phyloP scores from a whole-genome alignment of 2,888 invertebrate genomes.

The Tuta absoluta region DNA sequence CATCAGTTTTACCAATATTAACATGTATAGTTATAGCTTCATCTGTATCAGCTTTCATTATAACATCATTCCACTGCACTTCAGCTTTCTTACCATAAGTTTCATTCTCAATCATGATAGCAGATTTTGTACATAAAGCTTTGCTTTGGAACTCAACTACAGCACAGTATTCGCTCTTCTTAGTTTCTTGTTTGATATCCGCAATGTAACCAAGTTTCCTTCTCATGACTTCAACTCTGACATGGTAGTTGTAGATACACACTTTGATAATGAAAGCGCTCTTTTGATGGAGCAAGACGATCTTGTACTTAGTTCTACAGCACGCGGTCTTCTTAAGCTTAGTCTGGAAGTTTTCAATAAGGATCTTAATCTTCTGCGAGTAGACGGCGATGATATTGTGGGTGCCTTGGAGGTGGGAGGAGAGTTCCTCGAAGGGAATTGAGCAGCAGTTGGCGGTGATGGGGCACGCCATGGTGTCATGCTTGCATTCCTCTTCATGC shows the following conservation, averaged over 20 bases:
- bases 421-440: slow-evolving; percentile 70
- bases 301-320: slow-evolving; percentile 76
- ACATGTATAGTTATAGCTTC: slow-evolving; percentile 77
- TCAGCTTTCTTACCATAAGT: slow-evolving; percentile 75
- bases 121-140: slow-evolving; percentile 69
- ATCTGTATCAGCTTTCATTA: slow-evolving; percentile 71
- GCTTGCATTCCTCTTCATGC: slow-evolving; percentile 74
- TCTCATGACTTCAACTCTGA: slow-evolving; percentile 73
- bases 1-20: slow-evolving; percentile 67
- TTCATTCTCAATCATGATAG: slow-evolving; percentile 73
- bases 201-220: slow-evolving; percentile 71
- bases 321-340: slow-evolving; percentile 75
- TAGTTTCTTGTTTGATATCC: slow-evolving; percentile 62
- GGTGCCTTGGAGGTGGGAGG: slow-evolving; percentile 63
- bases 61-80: slow-evolving; percentile 73
- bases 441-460: slow-evolving; percentile 72
- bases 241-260: slow-evolving; percentile 75
- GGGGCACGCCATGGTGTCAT: slow-evolving; percentile 73
- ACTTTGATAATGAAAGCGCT: slow-evolving; percentile 78
- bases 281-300: slow-evolving; percentile 70
- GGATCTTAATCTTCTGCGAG: slow-evolving; percentile 75
- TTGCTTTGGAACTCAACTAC: slow-evolving; percentile 75
- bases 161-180: slow-evolving; percentile 73
- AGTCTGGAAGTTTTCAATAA: slow-evolving; percentile 76
- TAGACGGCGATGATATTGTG: slow-evolving; percentile 76